Evolutionary conservation across 2,888 invertebrate species (phyloP), one percentile per base, ranked within the genome.

Genomic region (Thera britannica): DNA sequence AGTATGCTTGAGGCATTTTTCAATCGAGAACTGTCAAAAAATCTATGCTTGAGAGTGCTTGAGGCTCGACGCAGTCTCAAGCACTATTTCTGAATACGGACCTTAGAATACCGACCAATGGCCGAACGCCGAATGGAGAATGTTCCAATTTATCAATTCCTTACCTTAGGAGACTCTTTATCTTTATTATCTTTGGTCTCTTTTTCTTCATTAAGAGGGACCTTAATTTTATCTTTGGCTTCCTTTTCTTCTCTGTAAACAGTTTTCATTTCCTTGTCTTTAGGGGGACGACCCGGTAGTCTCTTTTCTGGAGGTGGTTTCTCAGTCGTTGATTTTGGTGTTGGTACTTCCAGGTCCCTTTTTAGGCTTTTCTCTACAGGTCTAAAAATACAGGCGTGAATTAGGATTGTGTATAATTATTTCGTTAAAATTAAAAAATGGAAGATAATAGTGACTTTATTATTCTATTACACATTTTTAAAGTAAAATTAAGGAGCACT

Each of bases 191-290:
- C 75, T 58, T 74, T 78, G 59, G 58, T 65, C 58, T 68, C 68
- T 57, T 76, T 77, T 67, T 75, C 81, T 74, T 71, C 70, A 70
- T 79, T 83, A 61, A 72, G 67, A 9, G 62, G 78, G 9, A 73
- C 76, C 54, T 70, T 77, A 0, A 58, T 58, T 51, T 72, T 71
- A 5, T 73, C 72, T 57, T 67, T 73, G 9, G 68, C 70, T 36
- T 78, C 80, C 38, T 76, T 76, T 41, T 84, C 79, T 63, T 90
- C 90, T 67, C 84, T 88, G 11, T 70, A 61, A 58, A 68, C 83
- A 54, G 81, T 83, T 57, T 85, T 89, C 0, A 67, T 59, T 34
- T 89, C 88, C 69, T 59, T 72, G 52, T 91, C 92, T 79, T 89
- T 92, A 36, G 88, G 86, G 66, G 59, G 66, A 23, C 70, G 70